Conservation (phyloP, 2,888 invertebrate genomes). For the Pollenia amentaria region DNA sequence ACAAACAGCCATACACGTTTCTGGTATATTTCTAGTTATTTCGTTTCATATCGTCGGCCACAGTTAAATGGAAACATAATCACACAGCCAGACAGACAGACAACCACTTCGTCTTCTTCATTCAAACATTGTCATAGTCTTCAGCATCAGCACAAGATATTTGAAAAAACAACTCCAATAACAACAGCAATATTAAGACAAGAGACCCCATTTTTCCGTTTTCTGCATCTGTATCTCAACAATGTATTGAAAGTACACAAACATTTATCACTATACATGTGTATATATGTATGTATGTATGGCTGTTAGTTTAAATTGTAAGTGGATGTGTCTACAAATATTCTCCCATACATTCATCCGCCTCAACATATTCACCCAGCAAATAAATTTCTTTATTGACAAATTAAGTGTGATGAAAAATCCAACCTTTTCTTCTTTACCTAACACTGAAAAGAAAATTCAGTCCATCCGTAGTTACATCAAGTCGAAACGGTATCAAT, state of each 20-base stretch:
- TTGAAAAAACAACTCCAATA: conserved; percentile 24
- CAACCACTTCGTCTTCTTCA: conserved; percentile 48
- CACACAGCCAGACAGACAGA: conserved; percentile 10
- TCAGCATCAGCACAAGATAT: conserved; percentile 31
- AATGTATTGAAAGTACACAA: conserved; percentile 34
- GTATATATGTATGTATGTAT: background rate
- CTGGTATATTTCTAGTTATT: background rate
- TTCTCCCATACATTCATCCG: conserved; percentile 46
- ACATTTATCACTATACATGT: background rate
- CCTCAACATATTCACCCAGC: conserved; percentile 5
- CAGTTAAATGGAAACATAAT: conserved; percentile 6
- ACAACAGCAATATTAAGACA: conserved; percentile 20
- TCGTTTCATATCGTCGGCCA: conserved; percentile 20
- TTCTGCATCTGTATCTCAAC: conserved; percentile 20
- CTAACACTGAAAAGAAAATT: too few relatives aligned
- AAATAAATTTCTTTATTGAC: too few relatives aligned
- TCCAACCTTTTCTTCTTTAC: too few relatives aligned
- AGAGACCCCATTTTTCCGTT: conserved; percentile 55
- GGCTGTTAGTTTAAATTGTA: background rate
- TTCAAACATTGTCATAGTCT: conserved; percentile 37
- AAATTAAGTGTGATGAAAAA: too few relatives aligned
- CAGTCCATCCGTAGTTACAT: too few relatives aligned
- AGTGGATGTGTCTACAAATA: conserved; percentile 38
- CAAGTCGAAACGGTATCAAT: too few relatives aligned
- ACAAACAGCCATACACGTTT: conserved; percentile 5